These are phyloP conservation scores for Oreochromis aureus DNA, from an alignment of 2,113 vertebrate species.

Conservation along the genomic window DNA sequence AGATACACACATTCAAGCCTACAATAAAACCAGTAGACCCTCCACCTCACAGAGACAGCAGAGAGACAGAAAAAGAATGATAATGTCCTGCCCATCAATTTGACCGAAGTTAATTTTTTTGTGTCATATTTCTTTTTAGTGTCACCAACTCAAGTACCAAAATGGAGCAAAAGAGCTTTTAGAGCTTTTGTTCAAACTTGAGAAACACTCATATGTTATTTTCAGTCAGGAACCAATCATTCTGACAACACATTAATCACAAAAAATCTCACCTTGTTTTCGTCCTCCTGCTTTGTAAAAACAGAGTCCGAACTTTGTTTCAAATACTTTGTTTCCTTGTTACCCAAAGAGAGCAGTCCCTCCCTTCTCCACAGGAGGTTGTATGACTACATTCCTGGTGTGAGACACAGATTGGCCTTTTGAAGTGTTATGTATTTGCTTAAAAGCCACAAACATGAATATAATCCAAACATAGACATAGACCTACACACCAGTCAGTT, in stretches of 20 bases:
- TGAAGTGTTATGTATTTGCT: not conserved
- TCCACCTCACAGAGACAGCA: accelerated
- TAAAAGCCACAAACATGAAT: not conserved
- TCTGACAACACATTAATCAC: not conserved
- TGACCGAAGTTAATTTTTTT: not conserved
- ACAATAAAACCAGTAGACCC: not conserved
- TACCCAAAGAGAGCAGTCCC: not conserved
- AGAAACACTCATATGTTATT: not conserved
- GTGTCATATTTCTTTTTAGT: not conserved
- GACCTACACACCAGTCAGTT: not conserved
- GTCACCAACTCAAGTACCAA: not conserved
- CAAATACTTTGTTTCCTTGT: not conserved
- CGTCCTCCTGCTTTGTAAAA: not conserved
- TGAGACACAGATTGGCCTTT: not conserved
- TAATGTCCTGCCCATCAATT: not conserved
- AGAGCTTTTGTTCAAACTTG: not conserved
- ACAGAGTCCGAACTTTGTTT: not conserved
- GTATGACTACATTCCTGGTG: not conserved
- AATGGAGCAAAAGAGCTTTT: not conserved
- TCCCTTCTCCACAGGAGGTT: not conserved
- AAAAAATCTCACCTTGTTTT: not conserved
- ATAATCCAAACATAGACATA: not conserved
- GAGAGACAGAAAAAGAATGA: not conserved
- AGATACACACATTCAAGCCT: not conserved
- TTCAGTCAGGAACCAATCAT: not conserved